Evolutionary conservation across 2,113 vertebrate species (phyloP), one percentile per base, ranked within the genome.

Genomic region (Alectura lathami): DNA sequence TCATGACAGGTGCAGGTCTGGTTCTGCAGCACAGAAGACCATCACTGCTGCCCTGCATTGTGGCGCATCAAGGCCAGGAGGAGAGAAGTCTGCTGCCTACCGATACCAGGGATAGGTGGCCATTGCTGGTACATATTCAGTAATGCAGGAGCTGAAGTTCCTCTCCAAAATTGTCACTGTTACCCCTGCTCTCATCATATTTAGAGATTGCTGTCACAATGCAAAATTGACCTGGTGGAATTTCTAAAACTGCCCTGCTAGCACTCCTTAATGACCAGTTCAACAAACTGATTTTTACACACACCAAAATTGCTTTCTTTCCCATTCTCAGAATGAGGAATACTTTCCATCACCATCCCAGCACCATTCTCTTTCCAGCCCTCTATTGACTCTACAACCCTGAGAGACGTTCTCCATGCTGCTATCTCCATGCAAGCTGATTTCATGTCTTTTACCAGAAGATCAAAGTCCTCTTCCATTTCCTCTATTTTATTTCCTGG

Each of bases 301-400:
- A 21, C 5, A 34, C 53, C 5, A 67, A 23, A 86, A 48, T 10
- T 53, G 12, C 26, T 83, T 83, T 57, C 21, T 90, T 86, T 74
- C 27, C 24, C 27, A 20, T 53, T 90, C 11, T 32, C 29, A 53
- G 56, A 56, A 30, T 9, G 29, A 68, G 34, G 45, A 74, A 48
- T 45, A 21, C 6, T 80, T 77, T 83, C 54, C 36, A 53, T 38
- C 6, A 9, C 11, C 32, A 88, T 12, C 2, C 7, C 6, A 5
- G 13, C 72, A 67, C 32, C 45, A 11, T 56, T 81, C 18, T 54
- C 27, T 85, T 62, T 53, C 21, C 50, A 80, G 40, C 12, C 68
- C 0, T 1, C 5, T 79, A 51, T 7, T 0, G 1, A n/a, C 6
- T 10, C 13, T 69, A n/a, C 17, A 76, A 5, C 3, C 36, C 40